Conservation (phyloP, 2,797 vertebrate species). For the Rhodeus uyekii region DNA sequence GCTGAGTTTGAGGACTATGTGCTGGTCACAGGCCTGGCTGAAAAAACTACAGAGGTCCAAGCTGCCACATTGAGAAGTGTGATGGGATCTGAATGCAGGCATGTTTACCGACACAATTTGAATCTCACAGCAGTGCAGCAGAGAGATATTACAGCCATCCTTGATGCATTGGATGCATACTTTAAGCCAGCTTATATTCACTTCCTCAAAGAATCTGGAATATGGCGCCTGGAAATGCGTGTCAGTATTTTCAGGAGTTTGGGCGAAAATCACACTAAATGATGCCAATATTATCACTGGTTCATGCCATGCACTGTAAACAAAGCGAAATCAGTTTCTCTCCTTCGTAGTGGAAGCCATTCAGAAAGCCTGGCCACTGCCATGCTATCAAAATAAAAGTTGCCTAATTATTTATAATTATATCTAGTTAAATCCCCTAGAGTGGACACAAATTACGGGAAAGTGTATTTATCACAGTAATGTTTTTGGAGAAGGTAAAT, state of each 20-base stretch:
- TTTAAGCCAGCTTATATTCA: too few species aligned
- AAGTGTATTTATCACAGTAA: background rate
- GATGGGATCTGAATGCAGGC: too few species aligned
- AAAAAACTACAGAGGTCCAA: too few species aligned
- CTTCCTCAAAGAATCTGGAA: too few species aligned
- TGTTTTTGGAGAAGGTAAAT: background rate
- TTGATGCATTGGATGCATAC: too few species aligned
- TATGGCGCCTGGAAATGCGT: too few species aligned
- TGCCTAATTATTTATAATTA: background rate
- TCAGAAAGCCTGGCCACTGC: background rate
- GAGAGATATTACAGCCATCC: too few species aligned
- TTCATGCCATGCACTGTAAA: background rate
- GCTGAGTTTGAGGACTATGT: too few species aligned
- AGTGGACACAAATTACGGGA: background rate
- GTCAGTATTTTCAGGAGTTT: background rate
- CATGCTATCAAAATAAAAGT: conserved; percentile 36
- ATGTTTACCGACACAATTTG: too few species aligned
- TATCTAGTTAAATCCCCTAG: background rate
- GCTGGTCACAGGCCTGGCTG: too few species aligned
- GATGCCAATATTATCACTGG: background rate
- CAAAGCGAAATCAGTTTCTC: conserved; percentile 9
- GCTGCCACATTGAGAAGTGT: too few species aligned
- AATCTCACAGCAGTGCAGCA: too few species aligned
- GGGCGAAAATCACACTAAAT: background rate
- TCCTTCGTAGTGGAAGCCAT: background rate